Base-by-base conservation (phyloP, 2,888 invertebrate species). In the Desoria tigrina region DNA sequence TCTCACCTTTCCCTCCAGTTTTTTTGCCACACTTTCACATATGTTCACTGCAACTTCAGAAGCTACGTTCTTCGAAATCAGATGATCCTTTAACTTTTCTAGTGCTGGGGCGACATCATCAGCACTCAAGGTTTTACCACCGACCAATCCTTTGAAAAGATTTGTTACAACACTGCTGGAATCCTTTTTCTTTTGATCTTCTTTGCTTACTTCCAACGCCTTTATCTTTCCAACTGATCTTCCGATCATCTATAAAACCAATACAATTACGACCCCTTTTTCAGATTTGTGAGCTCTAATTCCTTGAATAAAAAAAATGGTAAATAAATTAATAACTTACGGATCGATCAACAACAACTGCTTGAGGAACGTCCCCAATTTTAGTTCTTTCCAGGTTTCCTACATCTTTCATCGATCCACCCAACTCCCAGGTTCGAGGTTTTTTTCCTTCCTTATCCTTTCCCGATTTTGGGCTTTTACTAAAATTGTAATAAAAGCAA, bases 21-120 rank as follows among this genome's bases (percentile, higher is more conserved):
- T 94, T 1, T 85, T 84, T 16, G 91, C 88, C 0, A 98, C 94
- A 0, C 95, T 95, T 62, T 95, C 92, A 79, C 97, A 97, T 26
- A 99, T 84, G 79, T 95, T 96, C 70, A 86, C 85, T 1, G 99
- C 89, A 77, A 99, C 97, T 77, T 99, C 98, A 0, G 94, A 82
- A 14, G 99, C 99, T 0, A 99, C 99, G 81, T 99, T 99, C 82
- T 99, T 99, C 0, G 87, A 84, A 76, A 99, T 97, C 62, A 99
- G 84, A 80, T 96, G 97, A 80, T 98, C 97, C 68, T 90, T 90
- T 83, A 99, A 84, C 81, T 96, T 94, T 57, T 96, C 96, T 77
- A 99, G 82, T 24, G 88, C 90, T 0, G 95, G 91, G 58, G 86
- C 84, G 86, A 99, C 88, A 73, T 91, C 89, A 45, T 88, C 88